Evolutionary conservation across 2,113 vertebrate species (phyloP).

Genomic region (Erpornis zantholeuca): DNA sequence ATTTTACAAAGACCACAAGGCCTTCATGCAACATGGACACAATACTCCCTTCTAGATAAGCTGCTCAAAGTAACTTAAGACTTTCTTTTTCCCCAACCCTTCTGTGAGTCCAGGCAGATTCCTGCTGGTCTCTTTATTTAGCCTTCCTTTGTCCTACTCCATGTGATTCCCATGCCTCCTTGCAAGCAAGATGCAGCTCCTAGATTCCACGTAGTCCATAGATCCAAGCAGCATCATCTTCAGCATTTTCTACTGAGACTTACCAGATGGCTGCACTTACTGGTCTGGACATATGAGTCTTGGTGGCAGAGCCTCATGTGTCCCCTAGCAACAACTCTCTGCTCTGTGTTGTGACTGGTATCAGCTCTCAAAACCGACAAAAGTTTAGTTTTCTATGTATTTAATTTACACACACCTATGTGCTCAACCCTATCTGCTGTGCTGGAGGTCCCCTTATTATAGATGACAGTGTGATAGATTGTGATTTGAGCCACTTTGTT

Average conservation of each 20-base stretch:
- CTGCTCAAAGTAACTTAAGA: not conserved
- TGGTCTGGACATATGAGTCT: not conserved
- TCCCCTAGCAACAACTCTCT: not conserved
- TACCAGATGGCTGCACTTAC: not conserved
- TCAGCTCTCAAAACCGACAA: not conserved
- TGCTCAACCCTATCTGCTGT: not conserved
- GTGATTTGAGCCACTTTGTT: not conserved
- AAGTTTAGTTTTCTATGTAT: not conserved
- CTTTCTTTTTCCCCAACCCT: not conserved
- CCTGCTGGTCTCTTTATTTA: not conserved
- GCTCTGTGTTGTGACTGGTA: not conserved
- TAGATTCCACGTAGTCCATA: not conserved
- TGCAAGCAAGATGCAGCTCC: not conserved
- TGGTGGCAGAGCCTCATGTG: not conserved
- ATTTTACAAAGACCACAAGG: too few relatives aligned
- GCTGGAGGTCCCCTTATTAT: not conserved
- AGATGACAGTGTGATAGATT: not conserved
- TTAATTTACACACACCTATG: not conserved
- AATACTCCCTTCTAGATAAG: not conserved
- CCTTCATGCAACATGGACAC: not conserved
- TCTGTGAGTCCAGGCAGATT: not conserved
- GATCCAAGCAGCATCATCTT: not conserved
- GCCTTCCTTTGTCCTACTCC: not conserved
- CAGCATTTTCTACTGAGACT: not conserved
- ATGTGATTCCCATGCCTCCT: not conserved